Evolutionary conservation across 2,113 vertebrate species (phyloP).

Genomic region (Arvicanthis niloticus): DNA sequence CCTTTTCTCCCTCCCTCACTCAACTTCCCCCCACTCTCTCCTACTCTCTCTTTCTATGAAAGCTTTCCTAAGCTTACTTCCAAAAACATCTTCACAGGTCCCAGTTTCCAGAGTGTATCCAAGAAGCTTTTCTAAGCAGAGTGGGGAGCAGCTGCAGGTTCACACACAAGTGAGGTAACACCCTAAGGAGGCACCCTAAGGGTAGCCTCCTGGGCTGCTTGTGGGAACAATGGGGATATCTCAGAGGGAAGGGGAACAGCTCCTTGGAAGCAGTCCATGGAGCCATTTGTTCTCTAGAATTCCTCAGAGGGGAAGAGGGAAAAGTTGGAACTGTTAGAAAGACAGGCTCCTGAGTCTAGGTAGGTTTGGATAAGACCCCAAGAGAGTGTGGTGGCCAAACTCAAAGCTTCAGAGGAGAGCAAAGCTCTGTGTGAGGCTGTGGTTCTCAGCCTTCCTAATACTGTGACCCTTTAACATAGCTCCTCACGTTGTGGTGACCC

Average conservation of each 20-base stretch:
- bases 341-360: not conserved
- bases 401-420: not conserved
- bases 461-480: not conserved
- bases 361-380: not conserved
- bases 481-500: not conserved
- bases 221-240: not conserved
- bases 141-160: not conserved
- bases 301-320: not conserved
- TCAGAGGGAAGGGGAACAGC: slow-evolving; percentile 1
- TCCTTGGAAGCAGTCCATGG: not conserved
- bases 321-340: not conserved
- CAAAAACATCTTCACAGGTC: slow-evolving; percentile 10
- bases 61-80: not conserved
- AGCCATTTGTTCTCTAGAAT: not conserved
- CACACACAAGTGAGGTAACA: not conserved
- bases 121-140: not conserved
- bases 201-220: not conserved
- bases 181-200: too few relatives aligned
- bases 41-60: not conserved
- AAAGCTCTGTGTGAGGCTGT: too few relatives aligned
- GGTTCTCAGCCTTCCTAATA: not conserved
- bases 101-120: not conserved
- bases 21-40: not conserved
- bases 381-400: not conserved
- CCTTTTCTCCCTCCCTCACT: not conserved